A percentile compares a stretch with the other conserved stretches of the same genome.
These are phyloP conservation scores for Daubentonia madagascariensis DNA, from an alignment of 2,113 vertebrate genomes.

Conservation along the genomic window DNA sequence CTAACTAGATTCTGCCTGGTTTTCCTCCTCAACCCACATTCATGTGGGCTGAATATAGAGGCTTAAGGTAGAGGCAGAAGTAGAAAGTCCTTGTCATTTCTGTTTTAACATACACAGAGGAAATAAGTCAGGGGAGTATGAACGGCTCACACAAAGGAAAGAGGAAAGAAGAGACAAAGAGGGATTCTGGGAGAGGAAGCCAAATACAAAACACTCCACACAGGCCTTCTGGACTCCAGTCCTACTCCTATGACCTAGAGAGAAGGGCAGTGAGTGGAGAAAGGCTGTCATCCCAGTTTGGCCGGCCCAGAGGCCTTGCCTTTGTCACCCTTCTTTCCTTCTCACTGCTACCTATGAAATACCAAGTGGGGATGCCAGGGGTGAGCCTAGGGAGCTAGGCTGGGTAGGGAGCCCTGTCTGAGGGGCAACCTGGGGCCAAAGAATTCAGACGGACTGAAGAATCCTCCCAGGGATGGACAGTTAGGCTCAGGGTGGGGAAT, in stretches of 20 bases:
- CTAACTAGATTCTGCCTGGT: background rate
- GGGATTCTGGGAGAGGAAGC: conserved; percentile 3
- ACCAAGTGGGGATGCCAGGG: background rate
- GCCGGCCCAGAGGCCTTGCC: background rate
- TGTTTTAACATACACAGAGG: conserved; percentile 17
- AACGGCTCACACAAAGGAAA: background rate
- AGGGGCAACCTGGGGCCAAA: too few species aligned
- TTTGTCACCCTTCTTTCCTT: background rate
- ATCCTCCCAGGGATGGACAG: background rate
- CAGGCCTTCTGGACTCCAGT: background rate
- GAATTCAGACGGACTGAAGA: background rate
- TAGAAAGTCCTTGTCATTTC: background rate
- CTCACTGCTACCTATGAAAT: background rate
- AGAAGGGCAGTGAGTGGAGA: background rate
- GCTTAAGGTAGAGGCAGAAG: background rate
- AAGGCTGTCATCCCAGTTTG: background rate
- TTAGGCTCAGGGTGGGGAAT: background rate
- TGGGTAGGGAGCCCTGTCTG: background rate
- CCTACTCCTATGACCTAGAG: background rate
- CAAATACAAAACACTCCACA: background rate
- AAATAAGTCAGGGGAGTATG: conserved; percentile 54
- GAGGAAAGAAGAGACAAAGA: conserved; percentile 58
- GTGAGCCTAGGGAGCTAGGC: background rate
- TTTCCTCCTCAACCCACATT: background rate
- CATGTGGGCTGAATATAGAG: background rate